phyloP scores from a whole-genome alignment of 2,797 vertebrate species.

The Ptychadena robeensis region DNA sequence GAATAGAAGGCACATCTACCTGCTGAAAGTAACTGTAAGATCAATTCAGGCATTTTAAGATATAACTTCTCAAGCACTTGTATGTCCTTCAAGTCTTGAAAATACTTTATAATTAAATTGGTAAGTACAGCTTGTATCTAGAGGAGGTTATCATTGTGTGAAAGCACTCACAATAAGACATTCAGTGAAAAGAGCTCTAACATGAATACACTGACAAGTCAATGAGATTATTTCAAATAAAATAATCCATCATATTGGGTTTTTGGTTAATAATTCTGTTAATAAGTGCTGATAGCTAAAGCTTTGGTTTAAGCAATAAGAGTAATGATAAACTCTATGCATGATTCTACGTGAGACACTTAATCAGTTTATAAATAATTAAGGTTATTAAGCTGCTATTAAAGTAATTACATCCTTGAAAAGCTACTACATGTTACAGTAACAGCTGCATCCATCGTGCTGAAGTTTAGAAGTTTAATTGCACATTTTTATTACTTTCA shows the following conservation, averaged over 20 bases:
- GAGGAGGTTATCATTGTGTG: constrained; percentile 8
- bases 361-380: constrained; percentile 57
- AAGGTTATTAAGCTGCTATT: constrained; percentile 45
- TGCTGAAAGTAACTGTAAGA: not conserved
- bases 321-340: constrained; percentile 23
- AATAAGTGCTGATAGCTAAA: constrained; percentile 37
- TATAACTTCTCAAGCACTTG: not conserved
- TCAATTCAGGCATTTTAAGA: not conserved
- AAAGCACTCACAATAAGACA: constrained; percentile 9
- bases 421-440: constrained; percentile 44
- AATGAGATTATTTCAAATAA: constrained; percentile 34
- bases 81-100: not conserved
- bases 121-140: not conserved
- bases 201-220: constrained; percentile 22
- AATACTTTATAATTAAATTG: not conserved
- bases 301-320: constrained; percentile 37
- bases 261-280: constrained; percentile 4
- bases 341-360: constrained; percentile 21
- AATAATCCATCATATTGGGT: constrained; percentile 29
- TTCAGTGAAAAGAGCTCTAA: constrained; percentile 7
- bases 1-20: not conserved
- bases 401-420: constrained; percentile 48
- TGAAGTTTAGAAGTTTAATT: constrained; percentile 15
- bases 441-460: constrained; percentile 27
- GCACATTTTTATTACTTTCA: constrained; percentile 10